Evolutionary conservation across 2,797 vertebrate species (phyloP).

Genomic region (Halcyon leucocephala): DNA sequence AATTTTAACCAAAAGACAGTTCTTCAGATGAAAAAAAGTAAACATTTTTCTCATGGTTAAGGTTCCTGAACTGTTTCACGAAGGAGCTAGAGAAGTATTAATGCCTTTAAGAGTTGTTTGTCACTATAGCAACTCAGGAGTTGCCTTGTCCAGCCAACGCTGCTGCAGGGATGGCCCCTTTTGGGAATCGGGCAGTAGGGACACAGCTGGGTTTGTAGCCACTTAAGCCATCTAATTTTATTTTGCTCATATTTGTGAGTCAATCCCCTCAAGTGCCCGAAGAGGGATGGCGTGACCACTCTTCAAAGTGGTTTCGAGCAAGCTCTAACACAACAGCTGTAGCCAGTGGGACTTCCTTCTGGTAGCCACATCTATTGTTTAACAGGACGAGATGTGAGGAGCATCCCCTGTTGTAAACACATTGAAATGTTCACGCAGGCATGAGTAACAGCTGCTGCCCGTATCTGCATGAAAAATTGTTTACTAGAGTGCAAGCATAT

Average conservation of each 20-base stretch:
- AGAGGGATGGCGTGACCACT: slow-evolving; percentile 11
- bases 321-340: not conserved
- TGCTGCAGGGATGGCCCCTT: not conserved
- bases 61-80: not conserved
- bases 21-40: not conserved
- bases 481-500: slow-evolving; percentile 44
- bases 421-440: slow-evolving; percentile 49
- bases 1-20: not conserved
- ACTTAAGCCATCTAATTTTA: slow-evolving; percentile 46
- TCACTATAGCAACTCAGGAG: not conserved
- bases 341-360: slow-evolving; percentile 22
- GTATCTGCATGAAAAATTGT: slow-evolving; percentile 62
- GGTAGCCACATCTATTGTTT: slow-evolving; percentile 18
- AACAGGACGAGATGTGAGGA: not conserved
- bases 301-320: slow-evolving; percentile 14
- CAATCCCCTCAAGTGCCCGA: not conserved
- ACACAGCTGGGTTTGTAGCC: slow-evolving; percentile 47
- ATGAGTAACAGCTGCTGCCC: slow-evolving; percentile 66
- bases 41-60: not conserved
- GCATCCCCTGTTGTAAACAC: slow-evolving; percentile 28
- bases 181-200: not conserved
- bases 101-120: not conserved
- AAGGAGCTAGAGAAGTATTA: not conserved
- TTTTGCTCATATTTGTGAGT: slow-evolving; percentile 43
- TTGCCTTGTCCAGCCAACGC: not conserved